phyloP scores from a whole-genome alignment of 1,140 invertebrate genomes.

The Anadara kagoshimensis region DNA sequence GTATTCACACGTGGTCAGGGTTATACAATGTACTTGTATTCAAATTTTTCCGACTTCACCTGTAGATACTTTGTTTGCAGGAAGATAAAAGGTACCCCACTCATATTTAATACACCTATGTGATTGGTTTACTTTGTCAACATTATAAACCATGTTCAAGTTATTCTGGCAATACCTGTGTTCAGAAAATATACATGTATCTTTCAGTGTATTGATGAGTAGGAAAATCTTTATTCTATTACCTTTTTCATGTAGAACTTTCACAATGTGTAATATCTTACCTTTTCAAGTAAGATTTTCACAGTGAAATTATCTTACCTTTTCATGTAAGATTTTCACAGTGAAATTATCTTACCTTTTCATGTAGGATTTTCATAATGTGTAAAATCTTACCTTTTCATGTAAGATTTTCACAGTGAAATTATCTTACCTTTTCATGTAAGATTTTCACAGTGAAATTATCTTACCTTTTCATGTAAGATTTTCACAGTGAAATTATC shows the following conservation, averaged over 20 bases:
- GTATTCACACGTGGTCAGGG: too few species aligned
- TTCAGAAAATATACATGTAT: too few species aligned
- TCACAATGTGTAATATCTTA: constrained; percentile 68
- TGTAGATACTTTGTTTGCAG: too few species aligned
- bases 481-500: constrained; percentile 61
- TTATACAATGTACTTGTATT: too few species aligned
- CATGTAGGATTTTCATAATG: constrained; percentile 61
- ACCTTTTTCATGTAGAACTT: constrained; percentile 58
- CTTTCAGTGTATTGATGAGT: too few species aligned
- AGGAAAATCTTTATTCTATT: constrained; percentile 13
- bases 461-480: constrained; percentile 51
- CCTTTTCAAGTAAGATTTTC: too few species aligned
- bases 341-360: constrained; percentile 58
- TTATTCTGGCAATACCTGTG: too few species aligned
- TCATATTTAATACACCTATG: too few species aligned
- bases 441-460: constrained; percentile 63
- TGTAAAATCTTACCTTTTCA: constrained; percentile 57
- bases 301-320: constrained; percentile 51
- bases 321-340: constrained; percentile 58
- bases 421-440: constrained; percentile 49
- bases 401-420: constrained; percentile 61
- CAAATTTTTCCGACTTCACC: too few species aligned
- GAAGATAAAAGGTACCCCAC: too few species aligned
- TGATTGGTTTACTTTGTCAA: too few species aligned
- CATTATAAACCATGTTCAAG: too few species aligned